Conservation (phyloP, 2,113 vertebrate species). For the Melanotaenia duboulayi region DNA sequence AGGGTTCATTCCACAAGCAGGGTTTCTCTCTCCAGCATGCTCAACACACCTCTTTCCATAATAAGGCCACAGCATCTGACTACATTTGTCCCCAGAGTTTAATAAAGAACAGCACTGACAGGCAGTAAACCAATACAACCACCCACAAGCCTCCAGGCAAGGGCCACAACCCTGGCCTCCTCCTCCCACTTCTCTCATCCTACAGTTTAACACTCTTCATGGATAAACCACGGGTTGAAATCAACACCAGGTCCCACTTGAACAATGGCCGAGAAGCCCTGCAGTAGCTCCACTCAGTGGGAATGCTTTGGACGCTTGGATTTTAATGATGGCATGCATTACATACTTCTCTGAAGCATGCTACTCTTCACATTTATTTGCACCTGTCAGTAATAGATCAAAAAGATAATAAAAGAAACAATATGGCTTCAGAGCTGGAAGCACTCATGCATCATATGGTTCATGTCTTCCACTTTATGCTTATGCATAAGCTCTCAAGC, state of each 20-base stretch:
- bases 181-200: conserved; percentile 40
- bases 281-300: conserved; percentile 20
- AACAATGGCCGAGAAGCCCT: conserved; percentile 56
- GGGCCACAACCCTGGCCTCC: conserved; percentile 66
- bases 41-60: conserved; percentile 73
- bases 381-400: conserved; percentile 76
- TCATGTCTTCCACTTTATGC: conserved; percentile 39
- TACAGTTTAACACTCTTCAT: conserved; percentile 23
- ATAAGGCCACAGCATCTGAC: conserved; percentile 78
- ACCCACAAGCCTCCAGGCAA: conserved; percentile 74
- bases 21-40: conserved; percentile 50
- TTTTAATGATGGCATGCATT: conserved; percentile 35
- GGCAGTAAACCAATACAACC: conserved; percentile 81
- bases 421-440: conserved; percentile 40
- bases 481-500: conserved; percentile 39
- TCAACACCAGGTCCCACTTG: conserved; percentile 53
- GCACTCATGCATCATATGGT: conserved; percentile 41
- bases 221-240: conserved; percentile 30
- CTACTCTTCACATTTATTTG: conserved; percentile 65
- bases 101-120: conserved; percentile 82
- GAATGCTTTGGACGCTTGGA: conserved; percentile 56
- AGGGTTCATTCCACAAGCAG: conserved; percentile 67
- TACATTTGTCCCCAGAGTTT: conserved; percentile 83
- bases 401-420: conserved; percentile 67
- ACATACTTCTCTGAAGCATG: conserved; percentile 40